These are phyloP conservation scores for Melanotus villosus DNA, from an alignment of 2,888 invertebrate genomes.

Conservation along the genomic window DNA sequence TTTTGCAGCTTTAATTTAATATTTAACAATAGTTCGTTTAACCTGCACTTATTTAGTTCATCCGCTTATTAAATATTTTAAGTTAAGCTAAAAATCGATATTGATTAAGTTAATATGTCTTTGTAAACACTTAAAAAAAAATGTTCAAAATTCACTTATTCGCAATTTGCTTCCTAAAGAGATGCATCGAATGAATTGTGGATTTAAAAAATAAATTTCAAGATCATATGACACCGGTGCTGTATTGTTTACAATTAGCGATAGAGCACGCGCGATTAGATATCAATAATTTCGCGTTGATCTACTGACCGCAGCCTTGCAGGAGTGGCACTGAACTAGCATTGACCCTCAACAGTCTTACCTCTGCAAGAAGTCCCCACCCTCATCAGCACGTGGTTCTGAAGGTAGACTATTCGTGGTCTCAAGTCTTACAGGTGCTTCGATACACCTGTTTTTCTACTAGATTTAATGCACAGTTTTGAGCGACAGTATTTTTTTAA, in stretches of 20 bases:
- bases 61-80: too few relatives aligned
- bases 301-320: constrained; percentile 68
- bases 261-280: constrained; percentile 54
- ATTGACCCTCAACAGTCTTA: constrained; percentile 68
- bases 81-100: too few relatives aligned
- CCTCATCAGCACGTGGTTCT: constrained; percentile 63
- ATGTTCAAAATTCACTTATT: too few relatives aligned
- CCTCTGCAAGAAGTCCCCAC: constrained; percentile 63
- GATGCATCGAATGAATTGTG: too few relatives aligned
- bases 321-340: constrained; percentile 69
- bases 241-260: constrained; percentile 38
- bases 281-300: constrained; percentile 53
- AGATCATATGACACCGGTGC: constrained; percentile 26
- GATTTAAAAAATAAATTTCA: too few relatives aligned
- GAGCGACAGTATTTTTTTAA: background rate
- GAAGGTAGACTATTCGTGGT: constrained; percentile 58
- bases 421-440: constrained; percentile 51
- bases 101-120: too few relatives aligned
- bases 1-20: too few relatives aligned
- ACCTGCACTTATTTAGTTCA: too few relatives aligned
- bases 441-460: background rate
- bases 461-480: background rate
- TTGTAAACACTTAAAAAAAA: too few relatives aligned
- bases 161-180: too few relatives aligned
- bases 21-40: too few relatives aligned